Percentiles rank a stretch among this genome's conserved stretches.
These are phyloP conservation scores for Achlya flavicornis DNA, from an alignment of 2,888 invertebrate genomes.

Conservation along the genomic window DNA sequence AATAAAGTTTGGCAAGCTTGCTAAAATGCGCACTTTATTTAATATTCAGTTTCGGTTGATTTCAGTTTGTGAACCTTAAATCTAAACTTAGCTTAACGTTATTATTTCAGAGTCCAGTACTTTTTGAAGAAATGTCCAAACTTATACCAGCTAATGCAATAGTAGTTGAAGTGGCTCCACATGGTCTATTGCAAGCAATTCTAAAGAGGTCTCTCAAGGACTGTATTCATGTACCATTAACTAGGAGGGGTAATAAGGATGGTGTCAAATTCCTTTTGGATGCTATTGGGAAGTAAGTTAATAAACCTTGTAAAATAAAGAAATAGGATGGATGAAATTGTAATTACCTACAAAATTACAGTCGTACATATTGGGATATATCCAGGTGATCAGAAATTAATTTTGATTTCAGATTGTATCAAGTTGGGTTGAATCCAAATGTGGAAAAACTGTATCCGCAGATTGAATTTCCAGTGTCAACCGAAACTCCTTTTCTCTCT, in stretches of 20 bases:
- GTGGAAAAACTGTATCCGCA: slow-evolving; percentile 88
- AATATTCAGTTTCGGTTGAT: too few species aligned
- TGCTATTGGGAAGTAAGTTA: slow-evolving; percentile 84
- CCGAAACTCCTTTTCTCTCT: slow-evolving; percentile 91
- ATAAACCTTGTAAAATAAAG: not conserved
- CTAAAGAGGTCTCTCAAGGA: slow-evolving; percentile 88
- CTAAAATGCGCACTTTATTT: too few species aligned
- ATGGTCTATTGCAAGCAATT: slow-evolving; percentile 92
- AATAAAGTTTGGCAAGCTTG: too few species aligned
- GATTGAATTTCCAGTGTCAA: slow-evolving; percentile 90
- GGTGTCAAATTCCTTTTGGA: slow-evolving; percentile 81
- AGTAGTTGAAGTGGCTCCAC: slow-evolving; percentile 94
- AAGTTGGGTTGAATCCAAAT: slow-evolving; percentile 87
- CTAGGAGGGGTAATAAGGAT: slow-evolving; percentile 86
- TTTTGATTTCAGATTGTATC: slow-evolving; percentile 84
- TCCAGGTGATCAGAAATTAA: not conserved
- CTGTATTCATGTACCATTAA: slow-evolving; percentile 88
- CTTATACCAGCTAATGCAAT: slow-evolving; percentile 90
- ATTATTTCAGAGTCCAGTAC: slow-evolving; percentile 80
- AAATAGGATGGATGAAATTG: too few species aligned
- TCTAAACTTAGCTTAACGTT: too few species aligned
- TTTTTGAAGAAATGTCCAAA: slow-evolving; percentile 90
- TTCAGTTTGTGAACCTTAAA: too few species aligned
- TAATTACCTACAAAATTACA: too few species aligned
- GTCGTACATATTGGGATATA: too few species aligned